A percentile compares a stretch with the other conserved stretches of the same genome.
Evolutionary conservation across 1,140 invertebrate species (phyloP).

Genomic region (Polypedilum vanderplanki): DNA sequence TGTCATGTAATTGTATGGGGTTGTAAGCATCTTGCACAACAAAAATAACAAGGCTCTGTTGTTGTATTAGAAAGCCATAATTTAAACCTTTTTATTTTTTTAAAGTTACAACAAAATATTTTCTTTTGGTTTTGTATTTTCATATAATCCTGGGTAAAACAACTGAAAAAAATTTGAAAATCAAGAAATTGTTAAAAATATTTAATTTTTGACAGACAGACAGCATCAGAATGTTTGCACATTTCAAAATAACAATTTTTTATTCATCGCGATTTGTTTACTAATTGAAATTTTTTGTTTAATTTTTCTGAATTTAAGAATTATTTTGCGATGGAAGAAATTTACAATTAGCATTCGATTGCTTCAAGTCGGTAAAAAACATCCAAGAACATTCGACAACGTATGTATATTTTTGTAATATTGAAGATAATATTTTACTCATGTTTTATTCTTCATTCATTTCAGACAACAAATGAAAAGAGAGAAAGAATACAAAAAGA

Average conservation of each 20-base stretch:
- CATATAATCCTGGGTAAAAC: no score
- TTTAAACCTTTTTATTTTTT: neutral
- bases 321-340: neutral
- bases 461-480: conserved; percentile 53
- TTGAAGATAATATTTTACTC: conserved; percentile 34
- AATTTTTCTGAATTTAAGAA: no score
- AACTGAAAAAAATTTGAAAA: no score
- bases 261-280: no score
- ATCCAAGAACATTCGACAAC: conserved; percentile 38
- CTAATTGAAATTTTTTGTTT: no score
- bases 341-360: conserved; percentile 30
- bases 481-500: conserved; percentile 50
- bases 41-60: neutral
- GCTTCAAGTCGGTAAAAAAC: conserved; percentile 35
- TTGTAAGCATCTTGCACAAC: conserved; percentile 21
- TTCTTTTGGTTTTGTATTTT: conserved; percentile 9
- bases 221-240: no score
- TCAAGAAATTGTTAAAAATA: no score
- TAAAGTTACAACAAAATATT: neutral
- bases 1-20: neutral
- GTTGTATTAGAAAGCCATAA: neutral
- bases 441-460: no score
- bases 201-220: no score
- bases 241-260: no score
- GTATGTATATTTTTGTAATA: conserved; percentile 35